phyloP scores from a whole-genome alignment of 2,888 invertebrate genomes.

The Oscheius myriophilus region DNA sequence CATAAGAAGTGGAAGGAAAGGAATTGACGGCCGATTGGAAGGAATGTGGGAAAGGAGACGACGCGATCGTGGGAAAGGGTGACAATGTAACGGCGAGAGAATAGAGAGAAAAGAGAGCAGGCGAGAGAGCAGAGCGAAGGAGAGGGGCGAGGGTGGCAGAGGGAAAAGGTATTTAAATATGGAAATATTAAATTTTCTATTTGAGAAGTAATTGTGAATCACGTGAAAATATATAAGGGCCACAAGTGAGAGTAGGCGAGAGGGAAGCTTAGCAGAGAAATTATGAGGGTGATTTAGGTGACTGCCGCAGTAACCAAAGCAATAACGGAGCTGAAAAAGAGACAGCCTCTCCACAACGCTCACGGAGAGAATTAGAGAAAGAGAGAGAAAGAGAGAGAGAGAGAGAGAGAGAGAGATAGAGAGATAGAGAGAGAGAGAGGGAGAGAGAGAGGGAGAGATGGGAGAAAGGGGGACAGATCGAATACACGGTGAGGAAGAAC shows the following conservation, averaged over 20 bases:
- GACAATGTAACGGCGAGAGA: slow-evolving; percentile 11
- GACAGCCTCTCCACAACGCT: not conserved
- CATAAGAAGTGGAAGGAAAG: not conserved
- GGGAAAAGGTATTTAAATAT: no score
- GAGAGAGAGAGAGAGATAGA: not conserved
- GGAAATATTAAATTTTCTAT: no score
- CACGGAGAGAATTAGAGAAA: not conserved
- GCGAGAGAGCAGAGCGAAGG: not conserved
- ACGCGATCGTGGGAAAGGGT: slow-evolving; percentile 4
- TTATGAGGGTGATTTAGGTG: not conserved
- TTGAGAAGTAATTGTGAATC: no score
- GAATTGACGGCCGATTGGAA: not conserved
- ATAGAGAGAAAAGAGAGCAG: slow-evolving; percentile 5
- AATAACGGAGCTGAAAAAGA: not conserved
- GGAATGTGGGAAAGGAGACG: slow-evolving; percentile 2
- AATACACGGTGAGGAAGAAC: no score
- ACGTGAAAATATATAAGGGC: no score
- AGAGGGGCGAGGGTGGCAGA: no score
- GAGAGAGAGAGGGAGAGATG: slow-evolving; percentile 6
- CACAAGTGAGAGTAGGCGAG: not conserved
- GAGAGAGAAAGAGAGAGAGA: slow-evolving; percentile 5
- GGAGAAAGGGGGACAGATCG: slow-evolving; percentile 6
- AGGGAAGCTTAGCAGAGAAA: not conserved
- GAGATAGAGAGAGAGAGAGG: not conserved
- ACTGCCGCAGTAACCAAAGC: not conserved